These are phyloP conservation scores for Leucosticte australis DNA, from an alignment of 2,113 vertebrate species.

Conservation along the genomic window DNA sequence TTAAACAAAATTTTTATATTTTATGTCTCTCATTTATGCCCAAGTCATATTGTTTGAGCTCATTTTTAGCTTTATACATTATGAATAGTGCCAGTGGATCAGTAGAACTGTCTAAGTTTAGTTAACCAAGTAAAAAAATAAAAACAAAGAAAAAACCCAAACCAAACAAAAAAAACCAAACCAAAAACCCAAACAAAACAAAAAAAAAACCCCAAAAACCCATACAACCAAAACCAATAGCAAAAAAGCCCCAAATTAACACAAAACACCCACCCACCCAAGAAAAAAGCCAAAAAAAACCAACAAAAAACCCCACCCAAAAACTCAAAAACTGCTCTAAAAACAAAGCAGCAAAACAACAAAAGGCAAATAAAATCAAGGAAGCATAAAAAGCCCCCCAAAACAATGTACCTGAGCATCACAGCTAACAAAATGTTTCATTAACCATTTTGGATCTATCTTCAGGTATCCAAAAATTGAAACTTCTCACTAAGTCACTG, in stretches of 20 bases:
- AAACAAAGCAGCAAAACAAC: not conserved
- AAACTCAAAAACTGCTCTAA: not conserved
- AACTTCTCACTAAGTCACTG: not conserved
- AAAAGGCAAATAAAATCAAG: not conserved
- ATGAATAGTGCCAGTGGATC: not conserved
- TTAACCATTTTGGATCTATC: not conserved
- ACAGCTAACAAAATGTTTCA: not conserved
- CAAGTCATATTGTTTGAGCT: not conserved
- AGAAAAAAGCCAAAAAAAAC: not conserved
- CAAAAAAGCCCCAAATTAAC: not conserved
- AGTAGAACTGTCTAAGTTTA: not conserved
- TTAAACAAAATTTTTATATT: not conserved
- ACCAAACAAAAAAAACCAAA: not conserved
- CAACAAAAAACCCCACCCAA: not conserved
- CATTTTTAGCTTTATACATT: not conserved
- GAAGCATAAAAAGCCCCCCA: not conserved
- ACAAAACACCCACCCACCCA: fast-evolving
- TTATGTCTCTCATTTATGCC: not conserved
- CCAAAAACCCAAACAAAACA: not conserved
- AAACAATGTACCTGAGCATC: not conserved
- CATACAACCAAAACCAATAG: not conserved
- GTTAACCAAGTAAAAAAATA: not conserved
- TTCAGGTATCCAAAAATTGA: not conserved
- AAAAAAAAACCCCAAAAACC: not conserved
- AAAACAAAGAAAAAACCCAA: not conserved